Conservation (phyloP, 2,797 vertebrate species). For the Anabacerthia variegaticeps region DNA sequence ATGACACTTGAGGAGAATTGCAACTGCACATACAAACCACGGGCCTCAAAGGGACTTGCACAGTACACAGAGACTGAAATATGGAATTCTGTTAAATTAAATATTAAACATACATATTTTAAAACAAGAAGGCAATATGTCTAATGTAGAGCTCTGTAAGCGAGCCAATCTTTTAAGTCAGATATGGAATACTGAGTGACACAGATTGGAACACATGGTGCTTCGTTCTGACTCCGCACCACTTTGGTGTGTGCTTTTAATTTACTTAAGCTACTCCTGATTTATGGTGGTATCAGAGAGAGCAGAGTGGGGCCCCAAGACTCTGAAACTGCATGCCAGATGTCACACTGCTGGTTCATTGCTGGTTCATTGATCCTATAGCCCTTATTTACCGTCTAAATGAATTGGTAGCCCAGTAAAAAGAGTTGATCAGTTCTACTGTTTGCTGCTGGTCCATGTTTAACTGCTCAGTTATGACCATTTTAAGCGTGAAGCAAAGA, state of each 20-base stretch:
- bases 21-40: background rate
- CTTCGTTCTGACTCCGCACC: background rate
- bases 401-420: background rate
- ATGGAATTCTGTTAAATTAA: slow-evolving; percentile 41
- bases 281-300: background rate
- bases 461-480: background rate
- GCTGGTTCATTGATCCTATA: background rate
- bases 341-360: background rate
- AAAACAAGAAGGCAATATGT: slow-evolving; percentile 38
- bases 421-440: background rate
- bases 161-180: slow-evolving; percentile 3
- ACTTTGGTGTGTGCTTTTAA: background rate
- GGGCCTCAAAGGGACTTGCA: slow-evolving; percentile 20
- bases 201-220: background rate
- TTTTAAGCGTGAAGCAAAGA: slow-evolving; percentile 37
- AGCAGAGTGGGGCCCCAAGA: background rate
- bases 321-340: background rate
- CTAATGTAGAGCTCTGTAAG: slow-evolving; percentile 46
- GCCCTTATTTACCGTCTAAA: background rate
- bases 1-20: background rate
- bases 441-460: slow-evolving; percentile 1
- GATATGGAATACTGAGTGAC: background rate
- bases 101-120: slow-evolving; percentile 40
- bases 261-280: background rate
- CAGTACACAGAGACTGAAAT: background rate